These are phyloP conservation scores for Brachyistius frenatus DNA, from an alignment of 2,113 vertebrate species.

Conservation along the genomic window DNA sequence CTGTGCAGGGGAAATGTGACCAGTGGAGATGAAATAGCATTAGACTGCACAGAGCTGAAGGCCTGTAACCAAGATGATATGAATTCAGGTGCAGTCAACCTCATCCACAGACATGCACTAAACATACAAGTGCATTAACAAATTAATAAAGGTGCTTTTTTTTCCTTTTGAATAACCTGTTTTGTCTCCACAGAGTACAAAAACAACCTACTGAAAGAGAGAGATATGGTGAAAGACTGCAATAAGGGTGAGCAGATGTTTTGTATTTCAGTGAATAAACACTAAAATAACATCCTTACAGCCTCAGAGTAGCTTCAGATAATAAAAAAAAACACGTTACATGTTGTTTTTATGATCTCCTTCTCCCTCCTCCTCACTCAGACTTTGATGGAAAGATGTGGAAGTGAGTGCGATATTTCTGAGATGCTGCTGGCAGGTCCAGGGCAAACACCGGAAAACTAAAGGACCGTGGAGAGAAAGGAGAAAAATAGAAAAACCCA, in stretches of 20 bases:
- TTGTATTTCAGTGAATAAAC: not conserved
- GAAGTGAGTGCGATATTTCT: conserved; percentile 85
- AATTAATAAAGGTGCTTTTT: not conserved
- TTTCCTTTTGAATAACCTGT: conserved; percentile 6
- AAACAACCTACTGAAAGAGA: conserved; percentile 97
- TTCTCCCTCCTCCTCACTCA: conserved; percentile 69
- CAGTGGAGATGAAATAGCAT: conserved; percentile 80
- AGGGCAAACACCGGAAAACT: conserved; percentile 81
- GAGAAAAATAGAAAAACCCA: conserved; percentile 28
- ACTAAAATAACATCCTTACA: not conserved
- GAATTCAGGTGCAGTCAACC: conserved; percentile 85
- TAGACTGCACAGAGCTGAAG: conserved; percentile 85
- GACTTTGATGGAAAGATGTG: conserved; percentile 93
- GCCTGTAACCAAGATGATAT: conserved; percentile 85
- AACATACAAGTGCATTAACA: not conserved
- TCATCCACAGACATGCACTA: not conserved
- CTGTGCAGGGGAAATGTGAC: conserved; percentile 83
- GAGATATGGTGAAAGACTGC: conserved; percentile 88
- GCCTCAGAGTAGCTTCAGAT: not conserved
- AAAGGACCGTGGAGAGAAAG: conserved; percentile 30
- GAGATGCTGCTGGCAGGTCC: conserved; percentile 92
- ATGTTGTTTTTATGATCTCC: not conserved
- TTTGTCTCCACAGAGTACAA: conserved; percentile 89
- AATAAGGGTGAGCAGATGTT: conserved; percentile 87
- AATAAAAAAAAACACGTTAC: not conserved